Conservation (phyloP, 1,140 invertebrate species). For the Bombyx mandarina region DNA sequence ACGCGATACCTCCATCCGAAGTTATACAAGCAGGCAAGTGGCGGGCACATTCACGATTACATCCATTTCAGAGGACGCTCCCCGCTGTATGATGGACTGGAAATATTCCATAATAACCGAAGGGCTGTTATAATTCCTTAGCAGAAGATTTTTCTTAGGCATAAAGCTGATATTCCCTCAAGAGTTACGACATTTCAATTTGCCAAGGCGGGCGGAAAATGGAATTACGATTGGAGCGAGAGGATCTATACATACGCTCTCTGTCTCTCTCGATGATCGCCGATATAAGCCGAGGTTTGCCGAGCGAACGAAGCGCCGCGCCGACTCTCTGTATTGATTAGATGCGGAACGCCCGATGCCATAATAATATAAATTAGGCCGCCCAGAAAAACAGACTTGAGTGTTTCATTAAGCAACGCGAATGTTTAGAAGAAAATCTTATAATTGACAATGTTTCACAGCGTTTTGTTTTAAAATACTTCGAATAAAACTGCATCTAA, state of each 20-base stretch:
- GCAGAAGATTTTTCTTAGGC: constrained; percentile 67
- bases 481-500: no score
- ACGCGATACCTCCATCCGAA: constrained; percentile 21
- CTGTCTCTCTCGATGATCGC: constrained; percentile 28
- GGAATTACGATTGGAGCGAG: constrained; percentile 70
- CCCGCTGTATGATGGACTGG: constrained; percentile 56
- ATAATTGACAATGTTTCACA: no score
- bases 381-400: constrained; percentile 59
- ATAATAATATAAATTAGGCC: constrained; percentile 63
- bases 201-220: constrained; percentile 72
- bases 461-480: no score
- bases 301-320: constrained; percentile 43
- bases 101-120: constrained; percentile 64
- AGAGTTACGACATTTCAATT: constrained; percentile 73
- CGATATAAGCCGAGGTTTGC: constrained; percentile 36
- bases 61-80: constrained; percentile 42
- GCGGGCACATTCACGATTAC: constrained; percentile 47
- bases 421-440: not conserved
- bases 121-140: constrained; percentile 63
- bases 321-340: constrained; percentile 69
- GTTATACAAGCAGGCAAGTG: constrained; percentile 32
- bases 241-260: constrained; percentile 49
- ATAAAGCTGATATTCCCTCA: constrained; percentile 70
- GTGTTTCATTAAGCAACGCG: constrained; percentile 19
- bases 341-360: constrained; percentile 70